Base-by-base conservation (phyloP, 1,140 invertebrate species). In the Dermatophagoides farinae region DNA sequence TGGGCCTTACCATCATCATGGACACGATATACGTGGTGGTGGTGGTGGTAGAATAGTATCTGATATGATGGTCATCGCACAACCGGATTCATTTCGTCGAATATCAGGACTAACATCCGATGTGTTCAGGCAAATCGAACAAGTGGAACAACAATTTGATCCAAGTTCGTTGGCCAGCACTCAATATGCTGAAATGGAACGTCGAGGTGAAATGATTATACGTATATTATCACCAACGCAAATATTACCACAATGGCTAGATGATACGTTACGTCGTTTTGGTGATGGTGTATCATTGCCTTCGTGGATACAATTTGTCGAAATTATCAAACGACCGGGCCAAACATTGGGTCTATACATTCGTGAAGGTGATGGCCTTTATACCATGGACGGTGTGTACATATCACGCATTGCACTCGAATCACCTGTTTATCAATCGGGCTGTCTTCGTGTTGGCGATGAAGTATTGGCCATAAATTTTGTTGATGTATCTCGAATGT, bases 311-410 rank as follows among this genome's bases (percentile, higher is more conserved):
- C 84, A 95, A 73, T 85, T 97, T 69, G 90, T 98, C 63, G 95
- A 98, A 76, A 97, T 98, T 68, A 91, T 98, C 62, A 99, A 99
- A 75, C 80, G 93, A 67, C 95, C 95, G 1, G 95, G 93, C 23
- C 95, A 98, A 75, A 97, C 92, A 8, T 77, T 99, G 54, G 95
- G 95, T 46, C 79, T 99, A 58, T 98, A 98, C 70, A 96, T 98
- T 68, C 79, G 95, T 37, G 91, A 97, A 74, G 91, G 91, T 22
- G 92, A 97, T 69, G 93, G 91, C 2, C 80, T 87, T 41, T 87
- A 93, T 68, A 80, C 88, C 52, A 81, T 81, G 46, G 89, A 93
- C 70, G 95, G 95, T 37, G 92, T 98, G 60, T 98, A 97, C 76
- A 96, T 97, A 71, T 97, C 92, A 1, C 79, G 93, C 69, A 97